Percentiles rank a stretch among this genome's conserved stretches.
These are phyloP conservation scores for Prietella phreatophila DNA, from an alignment of 2,113 vertebrate species.

Conservation along the genomic window DNA sequence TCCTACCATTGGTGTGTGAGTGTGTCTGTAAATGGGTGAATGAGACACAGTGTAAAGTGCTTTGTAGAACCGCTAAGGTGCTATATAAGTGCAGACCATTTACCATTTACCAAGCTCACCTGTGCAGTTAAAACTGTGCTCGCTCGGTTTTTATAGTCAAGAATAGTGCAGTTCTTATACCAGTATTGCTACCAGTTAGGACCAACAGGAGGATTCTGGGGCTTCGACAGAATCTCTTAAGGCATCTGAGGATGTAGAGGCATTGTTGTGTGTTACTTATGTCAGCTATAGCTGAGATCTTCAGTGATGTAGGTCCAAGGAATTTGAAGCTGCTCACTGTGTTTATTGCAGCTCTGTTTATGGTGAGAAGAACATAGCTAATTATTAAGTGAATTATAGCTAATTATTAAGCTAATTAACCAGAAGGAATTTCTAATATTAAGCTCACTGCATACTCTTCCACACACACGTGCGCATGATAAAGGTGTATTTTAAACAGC, in stretches of 20 bases:
- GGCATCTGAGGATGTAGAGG: background rate
- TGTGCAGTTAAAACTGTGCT: background rate
- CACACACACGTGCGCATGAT: background rate
- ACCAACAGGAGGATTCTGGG: background rate
- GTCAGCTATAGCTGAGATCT: background rate
- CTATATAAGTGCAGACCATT: no score
- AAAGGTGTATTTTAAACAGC: background rate
- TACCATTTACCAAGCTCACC: background rate
- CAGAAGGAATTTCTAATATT: background rate
- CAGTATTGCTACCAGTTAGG: background rate
- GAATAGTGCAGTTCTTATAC: background rate
- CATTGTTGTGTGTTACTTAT: background rate
- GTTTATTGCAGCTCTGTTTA: background rate
- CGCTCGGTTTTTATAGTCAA: background rate
- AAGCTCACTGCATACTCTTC: background rate
- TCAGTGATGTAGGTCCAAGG: no score
- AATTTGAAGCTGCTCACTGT: background rate
- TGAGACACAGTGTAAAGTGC: no score
- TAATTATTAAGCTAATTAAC: background rate
- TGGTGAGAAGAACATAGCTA: background rate
- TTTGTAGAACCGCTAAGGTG: no score
- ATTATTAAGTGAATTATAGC: background rate
- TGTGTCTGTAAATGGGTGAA: no score
- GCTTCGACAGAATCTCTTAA: background rate
- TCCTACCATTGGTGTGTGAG: no score